These are phyloP conservation scores for Alsophila aescularia DNA, from an alignment of 2,888 invertebrate species.

Conservation along the genomic window DNA sequence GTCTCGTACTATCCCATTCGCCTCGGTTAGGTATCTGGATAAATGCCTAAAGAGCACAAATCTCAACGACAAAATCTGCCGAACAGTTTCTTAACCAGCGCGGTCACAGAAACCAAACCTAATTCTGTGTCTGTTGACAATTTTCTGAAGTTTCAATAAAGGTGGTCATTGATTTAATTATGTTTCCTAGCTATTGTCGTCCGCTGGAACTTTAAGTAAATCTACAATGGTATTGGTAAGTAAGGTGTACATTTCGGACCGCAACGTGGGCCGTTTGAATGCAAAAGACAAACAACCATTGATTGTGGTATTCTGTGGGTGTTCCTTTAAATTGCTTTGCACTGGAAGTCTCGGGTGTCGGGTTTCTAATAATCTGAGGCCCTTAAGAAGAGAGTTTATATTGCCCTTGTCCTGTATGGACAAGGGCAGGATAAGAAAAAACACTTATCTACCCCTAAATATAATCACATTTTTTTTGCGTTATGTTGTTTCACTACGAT, in stretches of 20 bases:
- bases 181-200: not conserved
- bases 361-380: too few species aligned
- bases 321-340: too few species aligned
- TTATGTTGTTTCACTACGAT: too few species aligned
- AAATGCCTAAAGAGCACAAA: not conserved
- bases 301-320: too few species aligned
- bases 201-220: not conserved
- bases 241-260: not conserved
- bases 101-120: slow-evolving; percentile 4
- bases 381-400: too few species aligned
- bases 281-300: too few species aligned
- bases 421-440: too few species aligned
- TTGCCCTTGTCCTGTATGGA: too few species aligned
- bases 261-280: not conserved
- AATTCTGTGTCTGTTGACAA: slow-evolving; percentile 2
- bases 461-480: too few species aligned
- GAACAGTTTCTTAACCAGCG: not conserved
- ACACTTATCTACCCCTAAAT: too few species aligned
- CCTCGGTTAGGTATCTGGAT: not conserved
- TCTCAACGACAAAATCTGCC: not conserved
- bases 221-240: slow-evolving; percentile 8
- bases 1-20: too few species aligned
- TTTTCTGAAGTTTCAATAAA: slow-evolving; percentile 6
- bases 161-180: slow-evolving; percentile 11
- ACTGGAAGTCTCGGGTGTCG: too few species aligned